Evolutionary conservation across 1,140 invertebrate species (phyloP).

Genomic region (Neotoxoptera formosana): DNA sequence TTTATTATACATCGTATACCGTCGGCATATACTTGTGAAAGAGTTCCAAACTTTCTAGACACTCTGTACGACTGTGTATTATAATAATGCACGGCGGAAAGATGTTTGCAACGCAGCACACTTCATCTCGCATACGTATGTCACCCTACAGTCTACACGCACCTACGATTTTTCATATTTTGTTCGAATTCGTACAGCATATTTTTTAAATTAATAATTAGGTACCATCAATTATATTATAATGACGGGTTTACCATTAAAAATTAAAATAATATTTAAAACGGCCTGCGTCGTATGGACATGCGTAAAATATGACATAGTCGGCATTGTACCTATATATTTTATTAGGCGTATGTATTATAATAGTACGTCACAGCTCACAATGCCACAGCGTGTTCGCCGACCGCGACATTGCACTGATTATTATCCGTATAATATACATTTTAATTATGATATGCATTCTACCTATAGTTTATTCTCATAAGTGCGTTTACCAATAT

Average conservation of each 20-base stretch:
- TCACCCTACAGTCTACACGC: fast-evolving
- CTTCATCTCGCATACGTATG: neutral
- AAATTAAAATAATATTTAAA: neutral
- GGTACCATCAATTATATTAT: neutral
- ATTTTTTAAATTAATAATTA: neutral
- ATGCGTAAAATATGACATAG: neutral
- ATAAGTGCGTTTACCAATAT: neutral
- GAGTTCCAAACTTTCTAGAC: neutral
- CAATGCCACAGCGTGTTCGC: neutral
- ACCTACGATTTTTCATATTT: neutral
- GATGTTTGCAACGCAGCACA: neutral
- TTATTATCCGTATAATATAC: neutral
- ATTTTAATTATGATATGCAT: neutral
- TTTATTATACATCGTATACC: too few relatives aligned
- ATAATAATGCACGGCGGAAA: neutral
- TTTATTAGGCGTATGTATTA: neutral
- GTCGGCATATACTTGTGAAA: neutral
- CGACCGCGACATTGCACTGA: neutral
- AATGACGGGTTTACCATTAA: too few relatives aligned
- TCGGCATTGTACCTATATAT: too few relatives aligned
- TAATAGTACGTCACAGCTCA: neutral
- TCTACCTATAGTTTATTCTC: neutral
- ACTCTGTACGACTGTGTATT: neutral
- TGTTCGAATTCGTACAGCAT: neutral
- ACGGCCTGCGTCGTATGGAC: neutral